Conservation (phyloP, 2,113 vertebrate species). For the Leptosomus discolor region DNA sequence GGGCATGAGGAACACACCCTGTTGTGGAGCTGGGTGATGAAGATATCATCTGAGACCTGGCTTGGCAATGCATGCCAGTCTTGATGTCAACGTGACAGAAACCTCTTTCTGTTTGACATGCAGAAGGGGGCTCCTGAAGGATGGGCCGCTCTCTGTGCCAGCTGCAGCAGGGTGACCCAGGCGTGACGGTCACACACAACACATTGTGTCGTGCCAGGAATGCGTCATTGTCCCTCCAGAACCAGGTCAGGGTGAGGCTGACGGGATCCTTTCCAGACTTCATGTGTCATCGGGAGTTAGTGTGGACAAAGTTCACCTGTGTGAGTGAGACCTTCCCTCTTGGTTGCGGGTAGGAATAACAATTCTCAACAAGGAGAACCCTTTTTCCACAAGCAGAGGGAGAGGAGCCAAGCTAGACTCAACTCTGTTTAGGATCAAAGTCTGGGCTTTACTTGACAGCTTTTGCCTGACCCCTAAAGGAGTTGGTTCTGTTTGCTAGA, state of each 20-base stretch:
- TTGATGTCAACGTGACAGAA: not conserved
- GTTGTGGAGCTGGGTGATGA: not conserved
- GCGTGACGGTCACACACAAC: not conserved
- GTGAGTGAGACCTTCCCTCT: not conserved
- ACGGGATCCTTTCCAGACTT: not conserved
- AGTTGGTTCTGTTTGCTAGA: not conserved
- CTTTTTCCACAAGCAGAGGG: not conserved
- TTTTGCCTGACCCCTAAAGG: not conserved
- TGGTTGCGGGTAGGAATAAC: not conserved
- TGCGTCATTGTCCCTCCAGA: not conserved
- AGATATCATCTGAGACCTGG: not conserved
- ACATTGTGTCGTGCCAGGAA: not conserved
- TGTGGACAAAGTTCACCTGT: not conserved
- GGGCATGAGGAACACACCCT: not conserved
- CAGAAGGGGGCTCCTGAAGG: not conserved
- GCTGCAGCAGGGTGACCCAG: not conserved
- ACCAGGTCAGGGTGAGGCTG: not conserved
- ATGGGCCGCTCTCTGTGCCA: not conserved
- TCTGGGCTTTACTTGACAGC: not conserved
- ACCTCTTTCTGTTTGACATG: not conserved
- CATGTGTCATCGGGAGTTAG: fast-evolving
- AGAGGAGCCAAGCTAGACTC: not conserved
- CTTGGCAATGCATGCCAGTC: not conserved
- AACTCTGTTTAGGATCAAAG: not conserved
- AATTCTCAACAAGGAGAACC: not conserved